Evolutionary conservation across 1,140 invertebrate species (phyloP).

Genomic region (Danaus melanippus): DNA sequence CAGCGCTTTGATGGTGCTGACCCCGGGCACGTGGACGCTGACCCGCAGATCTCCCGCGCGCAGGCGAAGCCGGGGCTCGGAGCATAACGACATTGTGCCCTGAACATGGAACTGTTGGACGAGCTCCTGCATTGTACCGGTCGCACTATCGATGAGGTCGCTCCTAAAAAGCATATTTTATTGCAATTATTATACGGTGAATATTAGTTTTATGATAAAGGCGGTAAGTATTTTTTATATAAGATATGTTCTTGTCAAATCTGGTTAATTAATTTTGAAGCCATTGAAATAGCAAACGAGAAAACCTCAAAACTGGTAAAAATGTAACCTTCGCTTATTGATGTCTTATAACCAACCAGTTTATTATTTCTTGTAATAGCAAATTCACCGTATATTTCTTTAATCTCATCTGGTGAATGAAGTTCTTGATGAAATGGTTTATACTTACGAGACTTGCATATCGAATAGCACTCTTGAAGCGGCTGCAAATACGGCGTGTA

Average conservation of each 20-base stretch:
- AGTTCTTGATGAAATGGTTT: constrained; percentile 3
- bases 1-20: constrained; percentile 33
- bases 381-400: too few relatives aligned
- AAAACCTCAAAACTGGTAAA: too few relatives aligned
- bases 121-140: constrained; percentile 44
- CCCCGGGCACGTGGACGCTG: constrained; percentile 31
- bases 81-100: constrained; percentile 15
- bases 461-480: constrained; percentile 23
- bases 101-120: constrained; percentile 37
- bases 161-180: constrained; percentile 20
- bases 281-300: too few relatives aligned
- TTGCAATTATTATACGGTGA: too few relatives aligned
- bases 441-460: constrained; percentile 36
- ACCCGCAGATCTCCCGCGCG: constrained; percentile 24
- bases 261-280: too few relatives aligned
- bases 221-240: too few relatives aligned
- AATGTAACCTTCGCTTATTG: too few relatives aligned
- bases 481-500: constrained; percentile 19
- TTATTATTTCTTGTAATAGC: too few relatives aligned
- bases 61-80: constrained; percentile 14
- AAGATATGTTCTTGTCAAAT: too few relatives aligned
- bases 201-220: too few relatives aligned
- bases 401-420: background rate
- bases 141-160: constrained; percentile 39
- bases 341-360: too few relatives aligned